A percentile compares a stretch with the other conserved stretches of the same genome.
These are phyloP conservation scores for Antedon bifida DNA, from an alignment of 35 echinoderm and acorn worm species.

Conservation along the genomic window DNA sequence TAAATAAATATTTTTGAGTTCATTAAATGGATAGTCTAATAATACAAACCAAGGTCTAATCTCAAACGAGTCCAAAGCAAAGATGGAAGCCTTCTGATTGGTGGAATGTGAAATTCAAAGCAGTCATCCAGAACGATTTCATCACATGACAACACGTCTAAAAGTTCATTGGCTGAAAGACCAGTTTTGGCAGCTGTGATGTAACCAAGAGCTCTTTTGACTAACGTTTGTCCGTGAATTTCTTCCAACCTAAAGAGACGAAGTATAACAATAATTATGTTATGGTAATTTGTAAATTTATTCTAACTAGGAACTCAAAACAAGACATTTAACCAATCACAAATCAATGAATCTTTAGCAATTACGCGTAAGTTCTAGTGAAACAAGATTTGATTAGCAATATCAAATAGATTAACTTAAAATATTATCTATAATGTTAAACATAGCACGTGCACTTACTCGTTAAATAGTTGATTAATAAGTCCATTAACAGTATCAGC, in stretches of 20 bases:
- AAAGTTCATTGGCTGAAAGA: constrained; percentile 60
- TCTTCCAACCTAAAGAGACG: constrained; percentile 47
- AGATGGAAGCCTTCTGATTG: constrained; percentile 40
- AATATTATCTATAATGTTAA: too few relatives aligned
- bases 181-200: constrained; percentile 64
- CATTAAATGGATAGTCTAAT: too few relatives aligned
- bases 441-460: constrained; percentile 37
- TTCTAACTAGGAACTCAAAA: too few relatives aligned
- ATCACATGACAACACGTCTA: constrained; percentile 83
- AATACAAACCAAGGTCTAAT: neutral
- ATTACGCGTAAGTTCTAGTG: too few relatives aligned
- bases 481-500: constrained; percentile 48
- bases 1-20: too few relatives aligned
- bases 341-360: too few relatives aligned
- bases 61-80: neutral
- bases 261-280: too few relatives aligned
- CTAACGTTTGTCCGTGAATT: constrained; percentile 71
- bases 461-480: constrained; percentile 62
- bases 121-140: constrained; percentile 65
- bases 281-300: too few relatives aligned
- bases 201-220: constrained; percentile 58
- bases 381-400: too few relatives aligned
- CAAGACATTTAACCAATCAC: too few relatives aligned
- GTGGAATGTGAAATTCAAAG: constrained; percentile 63
- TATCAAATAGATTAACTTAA: too few relatives aligned